phyloP scores from a whole-genome alignment of 2,113 vertebrate species.

The Pelecanoides urinatrix region DNA sequence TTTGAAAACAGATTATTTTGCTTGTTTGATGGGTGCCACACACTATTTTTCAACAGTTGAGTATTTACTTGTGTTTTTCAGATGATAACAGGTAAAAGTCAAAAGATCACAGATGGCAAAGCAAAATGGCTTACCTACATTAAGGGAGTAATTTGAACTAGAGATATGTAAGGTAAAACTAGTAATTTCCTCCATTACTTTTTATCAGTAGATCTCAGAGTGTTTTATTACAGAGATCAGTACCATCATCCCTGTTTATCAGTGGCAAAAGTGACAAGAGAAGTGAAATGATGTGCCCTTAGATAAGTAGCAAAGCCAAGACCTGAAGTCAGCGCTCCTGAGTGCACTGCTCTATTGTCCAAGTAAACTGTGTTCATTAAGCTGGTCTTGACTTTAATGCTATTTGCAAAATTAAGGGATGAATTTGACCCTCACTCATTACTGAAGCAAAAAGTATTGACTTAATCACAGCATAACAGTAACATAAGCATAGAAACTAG shows the following conservation, averaged over 20 bases:
- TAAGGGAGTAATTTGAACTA: neutral
- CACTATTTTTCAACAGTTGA: neutral
- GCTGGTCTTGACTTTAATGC: neutral
- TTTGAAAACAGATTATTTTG: neutral
- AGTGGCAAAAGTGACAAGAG: neutral
- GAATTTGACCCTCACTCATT: neutral
- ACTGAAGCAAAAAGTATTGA: neutral
- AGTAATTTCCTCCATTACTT: neutral
- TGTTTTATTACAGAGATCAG: neutral
- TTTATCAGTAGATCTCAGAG: neutral
- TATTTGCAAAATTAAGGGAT: neutral
- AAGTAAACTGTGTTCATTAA: neutral
- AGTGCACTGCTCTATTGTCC: neutral
- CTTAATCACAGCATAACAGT: neutral
- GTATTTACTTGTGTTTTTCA: slow-evolving; percentile 8
- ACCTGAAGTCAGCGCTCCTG: neutral
- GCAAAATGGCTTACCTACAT: neutral
- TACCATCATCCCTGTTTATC: neutral
- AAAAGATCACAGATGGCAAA: neutral
- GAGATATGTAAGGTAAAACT: neutral
- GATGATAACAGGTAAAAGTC: neutral
- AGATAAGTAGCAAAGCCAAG: neutral
- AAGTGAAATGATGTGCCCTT: neutral
- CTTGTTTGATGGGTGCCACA: neutral
- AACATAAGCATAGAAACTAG: neutral